Evolutionary conservation across 2,888 invertebrate species (phyloP), one percentile per base, ranked within the genome.

Genomic region (Drosophila kokeensis): DNA sequence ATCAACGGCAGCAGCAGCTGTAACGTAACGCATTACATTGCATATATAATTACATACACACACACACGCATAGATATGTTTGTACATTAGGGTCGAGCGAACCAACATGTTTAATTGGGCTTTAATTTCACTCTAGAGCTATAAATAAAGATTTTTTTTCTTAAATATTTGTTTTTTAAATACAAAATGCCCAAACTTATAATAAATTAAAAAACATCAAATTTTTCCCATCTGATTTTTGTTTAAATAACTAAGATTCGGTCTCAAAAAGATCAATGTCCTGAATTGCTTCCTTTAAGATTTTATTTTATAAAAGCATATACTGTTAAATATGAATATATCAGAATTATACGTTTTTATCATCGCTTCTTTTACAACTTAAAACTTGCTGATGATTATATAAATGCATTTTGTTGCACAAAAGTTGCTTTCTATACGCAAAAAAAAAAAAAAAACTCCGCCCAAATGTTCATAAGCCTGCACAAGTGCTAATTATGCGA

Each of bases 11-110:
- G 29, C 21, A n/a, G 27, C 53, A 38, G 21, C 66, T 38, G 21
- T 32, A 55, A 24, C 45, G 53, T 50, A 38, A 55, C 55, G 53
- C 48, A 62, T 72, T 65, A 69, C 60, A 61, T 69, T 81, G 38
- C 64, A 68, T 54, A 58, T 50, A 49, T 40, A 13, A 15, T 18
- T 30, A 40, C 55, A 58, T 42, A 40, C 38, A 49, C 21, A 49
- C 13, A 32, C 15, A 45, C 8, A 15, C 24, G 21, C 15, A 8
- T 21, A 45, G 7, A 21, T 45, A 7, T 21, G 21, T 4, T 45
- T 29, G 4, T 13, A 29, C 13, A n/a, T 38, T 38, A n/a, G 38
- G 27, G 27, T 38, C 27, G n/a, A 7, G 11, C 54, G 13, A 13
- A 18, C n/a, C 15, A 13, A 27, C 7, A 29, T 55, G 13, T 55